phyloP scores from a whole-genome alignment of 2,113 vertebrate species.

The Crotalus horridus region DNA sequence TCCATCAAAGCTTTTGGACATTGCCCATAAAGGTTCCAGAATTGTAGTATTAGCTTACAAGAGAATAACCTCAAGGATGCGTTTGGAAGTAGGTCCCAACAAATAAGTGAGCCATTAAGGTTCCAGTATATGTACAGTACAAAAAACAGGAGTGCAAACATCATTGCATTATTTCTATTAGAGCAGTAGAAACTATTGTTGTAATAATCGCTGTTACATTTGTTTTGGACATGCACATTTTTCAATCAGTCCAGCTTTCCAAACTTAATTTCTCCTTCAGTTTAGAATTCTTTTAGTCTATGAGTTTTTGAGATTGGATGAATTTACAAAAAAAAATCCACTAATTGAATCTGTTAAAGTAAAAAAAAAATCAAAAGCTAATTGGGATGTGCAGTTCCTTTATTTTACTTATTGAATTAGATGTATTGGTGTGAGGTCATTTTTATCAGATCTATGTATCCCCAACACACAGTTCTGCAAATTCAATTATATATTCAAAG shows the following conservation, averaged over 20 bases:
- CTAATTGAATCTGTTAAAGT: conserved; percentile 81
- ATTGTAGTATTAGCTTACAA: background rate
- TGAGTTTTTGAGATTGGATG: conserved; percentile 76
- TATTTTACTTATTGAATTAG: conserved; percentile 82
- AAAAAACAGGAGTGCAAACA: background rate
- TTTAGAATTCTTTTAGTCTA: conserved; percentile 52
- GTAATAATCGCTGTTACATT: conserved; percentile 5
- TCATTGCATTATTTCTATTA: background rate
- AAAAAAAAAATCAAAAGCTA: conserved; percentile 82
- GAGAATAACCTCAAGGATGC: background rate
- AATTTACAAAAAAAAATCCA: conserved; percentile 79
- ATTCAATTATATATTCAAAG: conserved; percentile 80
- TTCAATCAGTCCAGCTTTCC: conserved; percentile 1
- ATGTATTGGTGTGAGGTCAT: conserved; percentile 73
- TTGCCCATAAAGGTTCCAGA: background rate
- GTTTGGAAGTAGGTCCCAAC: fast-evolving
- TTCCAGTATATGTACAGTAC: background rate
- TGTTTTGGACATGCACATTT: background rate
- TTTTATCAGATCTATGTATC: conserved; percentile 80
- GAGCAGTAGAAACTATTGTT: background rate
- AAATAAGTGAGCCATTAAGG: background rate
- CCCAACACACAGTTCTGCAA: conserved; percentile 71
- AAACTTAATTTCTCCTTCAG: conserved; percentile 27
- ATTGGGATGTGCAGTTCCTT: conserved; percentile 75
- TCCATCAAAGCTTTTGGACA: background rate